Conservation (phyloP, 1,140 invertebrate genomes). For the Neotoxoptera formosana region DNA sequence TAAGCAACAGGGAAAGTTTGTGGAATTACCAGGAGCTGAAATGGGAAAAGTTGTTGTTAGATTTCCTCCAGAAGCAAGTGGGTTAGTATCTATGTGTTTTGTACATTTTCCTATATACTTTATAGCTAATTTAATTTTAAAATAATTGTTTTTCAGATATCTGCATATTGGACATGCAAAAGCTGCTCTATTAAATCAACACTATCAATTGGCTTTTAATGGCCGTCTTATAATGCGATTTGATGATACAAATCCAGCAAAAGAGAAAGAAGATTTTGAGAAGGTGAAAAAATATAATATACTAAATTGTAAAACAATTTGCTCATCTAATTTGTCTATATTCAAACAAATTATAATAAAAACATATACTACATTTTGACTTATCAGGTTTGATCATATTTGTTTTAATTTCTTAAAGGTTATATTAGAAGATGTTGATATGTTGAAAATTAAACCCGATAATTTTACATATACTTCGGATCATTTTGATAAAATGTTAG, state of each 20-base stretch:
- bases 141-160: constrained; percentile 70
- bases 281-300: constrained; percentile 66
- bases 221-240: constrained; percentile 98
- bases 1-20: constrained; percentile 92
- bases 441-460: constrained; percentile 93
- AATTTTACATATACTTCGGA: constrained; percentile 95
- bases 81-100: constrained; percentile 68
- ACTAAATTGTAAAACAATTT: no score
- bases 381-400: neutral
- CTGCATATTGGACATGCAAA: constrained; percentile 99
- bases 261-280: constrained; percentile 98
- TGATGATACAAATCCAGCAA: constrained; percentile 99
- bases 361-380: neutral
- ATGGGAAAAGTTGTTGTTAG: constrained; percentile 92
- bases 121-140: neutral
- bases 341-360: neutral
- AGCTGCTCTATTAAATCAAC: constrained; percentile 96
- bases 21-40: constrained; percentile 94
- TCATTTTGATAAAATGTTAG: constrained; percentile 92
- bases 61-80: constrained; percentile 98
- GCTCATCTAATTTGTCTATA: neutral
- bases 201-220: constrained; percentile 93
- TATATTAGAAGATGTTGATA: constrained; percentile 92
- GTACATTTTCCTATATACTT: neutral
- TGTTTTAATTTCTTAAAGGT: constrained; percentile 68